These are phyloP conservation scores for Hepsetus odoe DNA, from an alignment of 2,113 vertebrate species.

Conservation along the genomic window DNA sequence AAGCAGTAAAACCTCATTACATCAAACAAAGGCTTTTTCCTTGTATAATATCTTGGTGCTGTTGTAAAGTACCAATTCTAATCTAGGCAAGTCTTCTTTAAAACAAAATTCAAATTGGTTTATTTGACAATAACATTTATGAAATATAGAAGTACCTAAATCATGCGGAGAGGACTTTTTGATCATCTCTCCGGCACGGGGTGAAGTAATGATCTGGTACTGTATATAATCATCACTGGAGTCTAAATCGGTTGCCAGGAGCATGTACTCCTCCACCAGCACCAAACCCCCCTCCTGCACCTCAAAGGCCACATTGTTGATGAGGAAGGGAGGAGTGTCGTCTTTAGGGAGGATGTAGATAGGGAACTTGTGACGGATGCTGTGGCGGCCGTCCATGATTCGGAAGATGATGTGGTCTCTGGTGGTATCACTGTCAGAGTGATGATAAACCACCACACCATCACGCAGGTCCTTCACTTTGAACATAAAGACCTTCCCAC, in stretches of 20 bases:
- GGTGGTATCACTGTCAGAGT: slow-evolving; percentile 76
- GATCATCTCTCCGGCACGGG: slow-evolving; percentile 61
- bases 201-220: slow-evolving; percentile 57
- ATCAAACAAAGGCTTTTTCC: too few species aligned
- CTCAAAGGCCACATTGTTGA: slow-evolving; percentile 72
- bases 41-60: too few species aligned
- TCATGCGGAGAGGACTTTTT: slow-evolving; percentile 59
- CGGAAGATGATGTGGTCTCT: slow-evolving; percentile 72
- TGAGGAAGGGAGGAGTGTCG: slow-evolving; percentile 71
- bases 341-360: slow-evolving; percentile 74
- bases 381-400: slow-evolving; percentile 76
- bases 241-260: slow-evolving; percentile 73
- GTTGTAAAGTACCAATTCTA: neutral
- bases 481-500: slow-evolving; percentile 81
- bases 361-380: slow-evolving; percentile 72
- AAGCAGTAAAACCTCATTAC: too few species aligned
- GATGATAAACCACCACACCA: slow-evolving; percentile 72
- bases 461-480: slow-evolving; percentile 72
- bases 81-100: neutral
- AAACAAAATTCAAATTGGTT: neutral
- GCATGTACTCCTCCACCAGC: slow-evolving; percentile 59
- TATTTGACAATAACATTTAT: too few species aligned
- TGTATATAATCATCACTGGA: slow-evolving; percentile 73
- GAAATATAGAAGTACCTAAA: slow-evolving; percentile 51
- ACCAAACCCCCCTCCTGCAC: slow-evolving; percentile 67